A percentile compares a stretch with the other conserved stretches of the same genome.
phyloP scores from a whole-genome alignment of 2,888 invertebrate species.

The Drosophila emarginata region DNA sequence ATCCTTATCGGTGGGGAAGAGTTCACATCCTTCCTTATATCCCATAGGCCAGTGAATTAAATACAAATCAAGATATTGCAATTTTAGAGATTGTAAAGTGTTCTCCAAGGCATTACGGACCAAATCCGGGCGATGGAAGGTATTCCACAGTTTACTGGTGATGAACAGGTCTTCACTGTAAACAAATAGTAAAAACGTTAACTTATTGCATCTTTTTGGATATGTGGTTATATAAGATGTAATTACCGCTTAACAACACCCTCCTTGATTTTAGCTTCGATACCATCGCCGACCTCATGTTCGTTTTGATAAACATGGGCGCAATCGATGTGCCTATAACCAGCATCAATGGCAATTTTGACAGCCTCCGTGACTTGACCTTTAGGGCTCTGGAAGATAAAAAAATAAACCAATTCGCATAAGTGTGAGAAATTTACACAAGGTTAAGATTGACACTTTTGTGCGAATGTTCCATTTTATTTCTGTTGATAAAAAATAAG shows the following conservation, averaged over 20 bases:
- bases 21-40: slow-evolving; percentile 88
- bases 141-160: slow-evolving; percentile 94
- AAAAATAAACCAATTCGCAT: slow-evolving; percentile 14
- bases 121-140: slow-evolving; percentile 90
- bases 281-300: slow-evolving; percentile 88
- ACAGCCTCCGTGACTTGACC: slow-evolving; percentile 88
- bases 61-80: slow-evolving; percentile 93
- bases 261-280: slow-evolving; percentile 85
- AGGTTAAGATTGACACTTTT: background rate
- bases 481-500: background rate
- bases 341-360: slow-evolving; percentile 88
- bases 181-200: background rate
- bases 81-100: slow-evolving; percentile 87
- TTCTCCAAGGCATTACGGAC: slow-evolving; percentile 87
- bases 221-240: background rate
- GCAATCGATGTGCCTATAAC: slow-evolving; percentile 92
- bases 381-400: slow-evolving; percentile 83
- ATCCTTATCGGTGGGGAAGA: slow-evolving; percentile 85
- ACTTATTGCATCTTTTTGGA: slow-evolving; percentile 47
- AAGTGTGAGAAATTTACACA: background rate
- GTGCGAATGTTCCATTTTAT: background rate
- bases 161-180: slow-evolving; percentile 86
- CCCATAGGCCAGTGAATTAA: slow-evolving; percentile 96
- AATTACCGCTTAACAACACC: slow-evolving; percentile 86
- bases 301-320: slow-evolving; percentile 88